Percentiles rank a stretch among this genome's conserved stretches.
Conservation (phyloP, 2,113 vertebrate species). For the Etia nguti region DNA sequence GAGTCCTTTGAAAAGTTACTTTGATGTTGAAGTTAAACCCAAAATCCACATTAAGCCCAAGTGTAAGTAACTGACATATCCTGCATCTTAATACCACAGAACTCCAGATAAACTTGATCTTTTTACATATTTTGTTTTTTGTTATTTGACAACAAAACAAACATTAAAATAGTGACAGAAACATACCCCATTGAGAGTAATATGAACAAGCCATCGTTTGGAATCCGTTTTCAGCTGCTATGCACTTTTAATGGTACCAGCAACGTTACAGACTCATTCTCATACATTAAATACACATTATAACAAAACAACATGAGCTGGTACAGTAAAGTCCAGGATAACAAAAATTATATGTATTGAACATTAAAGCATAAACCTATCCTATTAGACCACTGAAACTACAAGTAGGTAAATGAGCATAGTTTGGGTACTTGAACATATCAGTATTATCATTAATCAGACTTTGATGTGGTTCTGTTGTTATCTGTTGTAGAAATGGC, state of each 20-base stretch:
- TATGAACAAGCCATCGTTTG: not conserved
- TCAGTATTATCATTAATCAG: not conserved
- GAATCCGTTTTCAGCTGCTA: not conserved
- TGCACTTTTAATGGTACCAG: not conserved
- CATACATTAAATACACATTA: not conserved
- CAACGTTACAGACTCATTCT: not conserved
- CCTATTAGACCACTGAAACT: not conserved
- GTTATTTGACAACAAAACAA: not conserved
- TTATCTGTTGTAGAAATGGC: conserved; percentile 60
- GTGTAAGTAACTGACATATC: not conserved
- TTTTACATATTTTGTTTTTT: not conserved
- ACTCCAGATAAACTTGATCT: not conserved
- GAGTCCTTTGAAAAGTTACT: not conserved
- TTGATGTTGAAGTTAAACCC: not conserved
- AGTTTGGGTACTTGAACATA: not conserved
- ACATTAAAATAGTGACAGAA: not conserved
- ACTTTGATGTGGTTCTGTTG: not conserved
- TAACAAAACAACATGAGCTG: not conserved
- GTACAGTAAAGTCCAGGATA: not conserved
- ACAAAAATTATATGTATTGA: not conserved
- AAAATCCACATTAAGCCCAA: not conserved
- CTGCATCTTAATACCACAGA: not conserved
- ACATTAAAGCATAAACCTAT: not conserved
- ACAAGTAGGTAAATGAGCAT: not conserved
- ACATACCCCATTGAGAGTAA: not conserved